Evolutionary conservation across 2,888 invertebrate genomes (phyloP).

Genomic region (Acanthosepion esculentum): DNA sequence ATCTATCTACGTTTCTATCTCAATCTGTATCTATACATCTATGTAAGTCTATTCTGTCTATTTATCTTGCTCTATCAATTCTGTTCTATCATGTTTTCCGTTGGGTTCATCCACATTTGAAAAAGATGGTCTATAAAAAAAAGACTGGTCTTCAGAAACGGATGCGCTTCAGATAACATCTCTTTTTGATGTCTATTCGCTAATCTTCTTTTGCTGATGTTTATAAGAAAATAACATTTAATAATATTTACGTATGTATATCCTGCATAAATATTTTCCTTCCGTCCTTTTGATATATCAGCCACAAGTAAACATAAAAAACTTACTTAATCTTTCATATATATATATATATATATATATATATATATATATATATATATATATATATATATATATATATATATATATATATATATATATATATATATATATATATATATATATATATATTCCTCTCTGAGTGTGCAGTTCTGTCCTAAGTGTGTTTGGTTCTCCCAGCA

Average conservation of each 20-base stretch:
- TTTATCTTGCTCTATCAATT: no score
- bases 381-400: no score
- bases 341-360: no score
- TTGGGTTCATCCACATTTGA: no score
- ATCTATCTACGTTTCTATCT: no score
- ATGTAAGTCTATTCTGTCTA: no score
- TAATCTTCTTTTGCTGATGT: not conserved
- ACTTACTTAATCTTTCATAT: not conserved
- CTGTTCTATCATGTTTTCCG: no score
- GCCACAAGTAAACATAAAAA: not conserved
- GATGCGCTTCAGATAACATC: not conserved
- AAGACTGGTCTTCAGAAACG: not conserved
- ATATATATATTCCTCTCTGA: not conserved
- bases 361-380: no score
- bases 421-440: no score
- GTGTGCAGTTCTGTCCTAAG: not conserved
- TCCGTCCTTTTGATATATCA: slow-evolving; percentile 33
- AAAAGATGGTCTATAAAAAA: no score
- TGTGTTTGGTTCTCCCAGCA: not conserved
- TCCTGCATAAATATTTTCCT: not conserved
- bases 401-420: no score
- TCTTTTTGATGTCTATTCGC: not conserved
- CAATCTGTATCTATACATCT: no score
- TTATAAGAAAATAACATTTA: not conserved
- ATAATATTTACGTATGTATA: not conserved